Evolutionary conservation across 2,888 invertebrate species (phyloP).

Genomic region (Athrips mouffetella): DNA sequence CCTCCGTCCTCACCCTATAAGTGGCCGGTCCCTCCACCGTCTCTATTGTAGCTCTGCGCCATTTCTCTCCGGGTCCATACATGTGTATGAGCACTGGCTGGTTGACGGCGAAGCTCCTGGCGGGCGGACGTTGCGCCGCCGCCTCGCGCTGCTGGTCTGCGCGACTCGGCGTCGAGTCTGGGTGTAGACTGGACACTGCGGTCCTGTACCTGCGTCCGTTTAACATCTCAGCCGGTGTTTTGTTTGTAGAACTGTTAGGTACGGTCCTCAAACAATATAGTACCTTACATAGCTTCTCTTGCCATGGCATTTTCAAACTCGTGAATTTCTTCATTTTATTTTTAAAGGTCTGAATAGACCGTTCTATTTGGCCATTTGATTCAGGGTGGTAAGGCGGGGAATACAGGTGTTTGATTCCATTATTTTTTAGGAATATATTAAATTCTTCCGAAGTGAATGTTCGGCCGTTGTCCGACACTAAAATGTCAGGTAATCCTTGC

Average conservation of each 20-base stretch:
- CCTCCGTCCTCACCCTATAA: too few species aligned
- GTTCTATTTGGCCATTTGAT: too few species aligned
- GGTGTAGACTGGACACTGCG: too few species aligned
- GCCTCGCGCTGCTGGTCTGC: not conserved
- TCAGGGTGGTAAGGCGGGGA: too few species aligned
- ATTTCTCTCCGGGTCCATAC: not conserved
- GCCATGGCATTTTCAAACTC: not conserved
- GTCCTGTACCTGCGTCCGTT: too few species aligned
- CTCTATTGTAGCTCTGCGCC: not conserved
- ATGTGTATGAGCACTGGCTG: not conserved
- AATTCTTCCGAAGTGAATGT: too few species aligned
- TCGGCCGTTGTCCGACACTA: too few species aligned
- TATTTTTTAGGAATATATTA: too few species aligned
- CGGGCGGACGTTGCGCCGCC: not conserved
- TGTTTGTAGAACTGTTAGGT: slow-evolving; percentile 4
- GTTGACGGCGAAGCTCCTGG: not conserved
- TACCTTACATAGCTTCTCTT: not conserved
- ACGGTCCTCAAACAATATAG: not conserved
- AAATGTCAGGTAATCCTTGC: too few species aligned
- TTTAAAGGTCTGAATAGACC: too few species aligned
- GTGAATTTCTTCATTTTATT: slow-evolving; percentile 12
- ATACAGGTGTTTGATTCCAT: too few species aligned
- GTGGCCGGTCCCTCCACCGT: not conserved
- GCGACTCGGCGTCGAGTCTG: not conserved
- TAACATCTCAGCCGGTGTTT: slow-evolving; percentile 20